Conservation (phyloP, 2,888 invertebrate genomes). For the Lymantria dispar region DNA sequence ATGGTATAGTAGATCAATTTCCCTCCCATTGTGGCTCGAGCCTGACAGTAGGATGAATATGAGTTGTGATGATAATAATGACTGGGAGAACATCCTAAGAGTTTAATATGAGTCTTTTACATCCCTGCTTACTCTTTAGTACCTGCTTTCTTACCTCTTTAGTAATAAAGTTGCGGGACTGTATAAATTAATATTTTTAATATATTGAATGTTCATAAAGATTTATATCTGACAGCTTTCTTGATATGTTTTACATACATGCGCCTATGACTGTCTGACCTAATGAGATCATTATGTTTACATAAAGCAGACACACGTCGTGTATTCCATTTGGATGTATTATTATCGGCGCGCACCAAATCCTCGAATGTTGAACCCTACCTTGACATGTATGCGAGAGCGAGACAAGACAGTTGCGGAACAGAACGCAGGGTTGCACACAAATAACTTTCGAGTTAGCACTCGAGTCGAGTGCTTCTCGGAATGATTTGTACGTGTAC, state of each 20-base stretch:
- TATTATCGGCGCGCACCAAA: conserved; percentile 67
- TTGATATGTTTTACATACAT: conserved; percentile 20
- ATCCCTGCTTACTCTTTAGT: too few relatives aligned
- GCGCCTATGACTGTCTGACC: conserved; percentile 50
- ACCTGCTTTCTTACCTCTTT: too few relatives aligned
- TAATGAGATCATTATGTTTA: conserved; percentile 64
- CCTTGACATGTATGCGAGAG: conserved; percentile 79
- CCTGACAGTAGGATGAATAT: too few relatives aligned
- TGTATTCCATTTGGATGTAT: conserved; percentile 62
- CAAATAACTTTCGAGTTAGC: conserved; percentile 71
- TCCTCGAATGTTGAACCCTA: conserved; percentile 81
- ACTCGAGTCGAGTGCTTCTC: conserved; percentile 67
- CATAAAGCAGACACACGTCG: conserved; percentile 61
- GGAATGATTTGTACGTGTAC: conserved; percentile 54
- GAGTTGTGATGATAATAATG: too few relatives aligned
- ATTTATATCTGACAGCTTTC: neutral
- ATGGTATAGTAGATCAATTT: too few relatives aligned
- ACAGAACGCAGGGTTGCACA: conserved; percentile 74
- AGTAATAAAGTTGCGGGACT: too few relatives aligned
- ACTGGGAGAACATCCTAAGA: too few relatives aligned
- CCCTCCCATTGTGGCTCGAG: too few relatives aligned
- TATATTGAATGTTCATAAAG: too few relatives aligned
- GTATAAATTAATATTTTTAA: too few relatives aligned
- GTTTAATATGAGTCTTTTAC: too few relatives aligned
- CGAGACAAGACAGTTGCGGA: conserved; percentile 64